phyloP scores from a whole-genome alignment of 2,797 vertebrate species.

The Crocodylus rhombifer region DNA sequence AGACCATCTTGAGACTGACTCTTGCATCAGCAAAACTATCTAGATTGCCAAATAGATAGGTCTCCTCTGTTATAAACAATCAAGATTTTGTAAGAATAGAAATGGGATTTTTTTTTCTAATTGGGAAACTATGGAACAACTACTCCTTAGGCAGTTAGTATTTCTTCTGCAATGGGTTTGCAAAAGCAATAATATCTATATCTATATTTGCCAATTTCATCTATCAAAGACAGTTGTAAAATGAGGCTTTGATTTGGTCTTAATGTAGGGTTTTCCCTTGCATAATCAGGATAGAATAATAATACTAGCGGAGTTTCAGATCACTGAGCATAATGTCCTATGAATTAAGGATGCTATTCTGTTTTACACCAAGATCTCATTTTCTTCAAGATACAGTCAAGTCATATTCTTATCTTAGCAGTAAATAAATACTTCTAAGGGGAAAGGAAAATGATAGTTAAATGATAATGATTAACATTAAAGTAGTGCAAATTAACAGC shows the following conservation, averaged over 20 bases:
- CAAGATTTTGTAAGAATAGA: slow-evolving; percentile 47
- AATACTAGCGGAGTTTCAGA: slow-evolving; percentile 3
- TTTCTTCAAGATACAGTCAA: slow-evolving; percentile 19
- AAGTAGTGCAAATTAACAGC: not conserved
- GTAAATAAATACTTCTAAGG: slow-evolving; percentile 4
- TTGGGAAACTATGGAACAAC: slow-evolving; percentile 5
- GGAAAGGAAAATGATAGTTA: not conserved
- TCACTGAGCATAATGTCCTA: slow-evolving; percentile 30
- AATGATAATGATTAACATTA: slow-evolving; percentile 10
- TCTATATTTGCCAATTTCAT: not conserved
- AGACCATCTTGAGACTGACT: not conserved
- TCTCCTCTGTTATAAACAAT: slow-evolving; percentile 14
- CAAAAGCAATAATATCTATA: not conserved
- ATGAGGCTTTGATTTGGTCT: not conserved
- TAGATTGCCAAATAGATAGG: not conserved
- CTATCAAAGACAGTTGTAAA: no score
- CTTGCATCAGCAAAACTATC: slow-evolving; percentile 15
- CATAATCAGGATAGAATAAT: slow-evolving; percentile 22
- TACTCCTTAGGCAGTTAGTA: not conserved
- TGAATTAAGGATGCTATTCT: slow-evolving; percentile 36
- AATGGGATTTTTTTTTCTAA: slow-evolving; percentile 38
- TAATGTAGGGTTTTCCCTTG: not conserved
- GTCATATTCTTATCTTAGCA: not conserved
- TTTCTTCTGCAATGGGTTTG: slow-evolving; percentile 6
- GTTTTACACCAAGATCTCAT: slow-evolving; percentile 5